These are phyloP conservation scores for Dicyrtomina minuta DNA, from an alignment of 2,888 invertebrate species.

Conservation along the genomic window DNA sequence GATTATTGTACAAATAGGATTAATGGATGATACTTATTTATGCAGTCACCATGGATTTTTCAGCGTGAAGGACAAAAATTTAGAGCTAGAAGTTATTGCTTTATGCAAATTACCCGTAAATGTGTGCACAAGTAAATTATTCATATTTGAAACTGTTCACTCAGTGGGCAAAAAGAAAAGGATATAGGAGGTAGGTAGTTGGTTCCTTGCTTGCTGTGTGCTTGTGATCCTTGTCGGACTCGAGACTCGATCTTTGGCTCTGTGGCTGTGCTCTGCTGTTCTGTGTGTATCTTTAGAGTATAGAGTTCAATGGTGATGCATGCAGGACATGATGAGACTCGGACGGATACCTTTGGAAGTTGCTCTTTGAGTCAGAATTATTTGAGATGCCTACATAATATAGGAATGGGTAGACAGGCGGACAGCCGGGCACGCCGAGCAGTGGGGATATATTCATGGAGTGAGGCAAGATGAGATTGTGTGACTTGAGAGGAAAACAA, in stretches of 20 bases:
- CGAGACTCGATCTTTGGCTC: too few relatives aligned
- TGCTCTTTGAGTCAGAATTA: background rate
- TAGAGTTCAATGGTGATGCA: too few relatives aligned
- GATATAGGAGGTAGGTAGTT: too few relatives aligned
- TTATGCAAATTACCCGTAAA: conserved; percentile 18
- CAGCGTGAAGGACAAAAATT: conserved; percentile 5
- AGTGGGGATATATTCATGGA: background rate
- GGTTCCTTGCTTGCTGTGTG: too few relatives aligned
- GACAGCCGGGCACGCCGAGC: too few relatives aligned
- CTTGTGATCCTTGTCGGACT: too few relatives aligned
- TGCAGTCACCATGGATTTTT: background rate
- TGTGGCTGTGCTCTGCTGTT: too few relatives aligned
- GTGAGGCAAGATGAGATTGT: background rate
- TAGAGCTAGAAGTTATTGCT: conserved; percentile 18
- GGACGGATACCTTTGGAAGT: background rate
- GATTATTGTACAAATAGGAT: conserved; percentile 16
- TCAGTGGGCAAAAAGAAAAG: background rate
- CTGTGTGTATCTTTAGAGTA: too few relatives aligned
- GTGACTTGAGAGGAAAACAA: background rate
- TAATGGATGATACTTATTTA: background rate
- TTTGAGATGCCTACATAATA: too few relatives aligned
- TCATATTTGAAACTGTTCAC: background rate
- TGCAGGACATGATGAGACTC: background rate
- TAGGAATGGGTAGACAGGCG: too few relatives aligned
- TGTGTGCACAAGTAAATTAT: conserved; percentile 3